phyloP scores from a whole-genome alignment of 2,113 vertebrate genomes.

The Anthoscopus minutus region DNA sequence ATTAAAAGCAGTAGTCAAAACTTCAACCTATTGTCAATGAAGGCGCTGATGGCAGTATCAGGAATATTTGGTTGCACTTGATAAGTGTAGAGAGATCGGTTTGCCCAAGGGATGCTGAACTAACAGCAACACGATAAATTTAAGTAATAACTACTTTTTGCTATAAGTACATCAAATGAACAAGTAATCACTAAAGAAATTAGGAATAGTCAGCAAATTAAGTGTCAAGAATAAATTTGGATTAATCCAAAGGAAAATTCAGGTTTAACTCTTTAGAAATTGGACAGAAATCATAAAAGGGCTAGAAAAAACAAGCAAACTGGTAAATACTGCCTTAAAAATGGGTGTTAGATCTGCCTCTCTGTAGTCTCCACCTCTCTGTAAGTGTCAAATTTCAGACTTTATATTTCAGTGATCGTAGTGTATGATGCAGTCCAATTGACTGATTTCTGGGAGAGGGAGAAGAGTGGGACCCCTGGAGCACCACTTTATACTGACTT shows the following conservation, averaged over 20 bases:
- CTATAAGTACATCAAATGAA: neutral
- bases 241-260: neutral
- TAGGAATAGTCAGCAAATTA: neutral
- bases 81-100: neutral
- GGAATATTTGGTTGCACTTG: neutral
- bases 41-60: neutral
- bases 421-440: neutral
- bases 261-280: neutral
- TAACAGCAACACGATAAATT: neutral
- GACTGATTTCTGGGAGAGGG: neutral
- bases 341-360: neutral
- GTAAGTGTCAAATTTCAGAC: neutral
- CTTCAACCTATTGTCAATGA: neutral
- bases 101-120: neutral
- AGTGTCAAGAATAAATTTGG: neutral
- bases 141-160: neutral
- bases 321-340: neutral
- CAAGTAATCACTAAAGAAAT: neutral
- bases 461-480: neutral
- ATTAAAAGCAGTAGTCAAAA: neutral
- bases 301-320: neutral
- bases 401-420: neutral
- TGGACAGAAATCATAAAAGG: neutral
- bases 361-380: neutral
- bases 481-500: neutral